Evolutionary conservation across 2,797 vertebrate genomes (phyloP), one percentile per base, ranked within the genome.

Genomic region (Huso huso): DNA sequence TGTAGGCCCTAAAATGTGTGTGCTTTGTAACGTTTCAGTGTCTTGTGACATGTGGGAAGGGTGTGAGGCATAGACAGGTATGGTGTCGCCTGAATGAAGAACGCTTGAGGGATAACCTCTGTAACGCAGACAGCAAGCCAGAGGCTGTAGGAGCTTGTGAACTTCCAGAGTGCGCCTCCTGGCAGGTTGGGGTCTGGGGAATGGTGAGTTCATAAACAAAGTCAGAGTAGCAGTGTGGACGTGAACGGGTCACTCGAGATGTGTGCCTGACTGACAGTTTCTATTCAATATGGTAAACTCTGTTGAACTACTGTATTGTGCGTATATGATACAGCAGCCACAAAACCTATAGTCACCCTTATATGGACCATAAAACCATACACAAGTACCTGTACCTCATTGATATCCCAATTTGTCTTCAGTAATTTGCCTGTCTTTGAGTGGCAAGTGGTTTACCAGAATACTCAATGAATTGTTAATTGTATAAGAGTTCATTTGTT

Each of bases 171-270:
- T 98, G 96, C 74, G 84, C 94, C 4, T 90, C 90, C 72, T 99
- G 96, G 95, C 92, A 95, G 83, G 89, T 90, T 5, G 94, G 94
- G 66, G 87, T 87, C 11, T 99, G 96, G 95, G 91, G 93, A 83
- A 81, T 84, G 81, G 95, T 99, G 80, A 94, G 95, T 91, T 80
- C 37, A 70, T 15, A 48, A 8, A 18, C 12, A 53, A 23, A 37
- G 7, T 55, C 15, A 52, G 18, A 53, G 66, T 48, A 6, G 23
- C 8, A 23, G 57, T 13, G 48, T 66, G 64, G 13, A 48, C 57
- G 51, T 13, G 8, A 11, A 6, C 6, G 55, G 55, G n/a, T 58
- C 55, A 58, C 15, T 58, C 1, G 55, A 58, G 55, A 58, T 58
- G 55, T 7, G 11, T 10, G 55, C 55, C 55, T 58, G 55, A n/a